These are phyloP conservation scores for Montipora capricornis DNA, from an alignment of 64 coral and sea anemone species.

Conservation along the genomic window DNA sequence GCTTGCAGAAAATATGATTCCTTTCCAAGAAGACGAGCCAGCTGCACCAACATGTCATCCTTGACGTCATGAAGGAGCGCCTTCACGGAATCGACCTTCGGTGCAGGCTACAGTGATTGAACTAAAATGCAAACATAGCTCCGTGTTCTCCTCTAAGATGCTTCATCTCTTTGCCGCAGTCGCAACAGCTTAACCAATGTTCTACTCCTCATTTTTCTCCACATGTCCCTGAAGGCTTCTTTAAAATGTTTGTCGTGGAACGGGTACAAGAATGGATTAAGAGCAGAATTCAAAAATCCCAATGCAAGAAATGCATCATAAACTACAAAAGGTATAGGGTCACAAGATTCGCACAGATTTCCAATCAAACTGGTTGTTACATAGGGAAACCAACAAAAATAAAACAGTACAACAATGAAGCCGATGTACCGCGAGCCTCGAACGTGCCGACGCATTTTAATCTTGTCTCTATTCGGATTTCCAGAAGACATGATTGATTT, in stretches of 20 bases:
- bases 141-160: not conserved
- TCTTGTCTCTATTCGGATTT: conserved; percentile 57
- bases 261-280: conserved; percentile 68
- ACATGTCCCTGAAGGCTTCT: conserved; percentile 74
- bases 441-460: conserved; percentile 67
- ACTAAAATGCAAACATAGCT: too few species aligned
- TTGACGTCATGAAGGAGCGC: too few species aligned
- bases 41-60: too few species aligned
- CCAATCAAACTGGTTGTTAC: conserved; percentile 4
- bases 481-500: conserved; percentile 15
- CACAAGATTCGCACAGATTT: not conserved
- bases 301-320: not conserved
- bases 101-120: too few species aligned
- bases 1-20: too few species aligned
- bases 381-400: conserved; percentile 89
- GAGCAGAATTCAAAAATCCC: conserved; percentile 68
- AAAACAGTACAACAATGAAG: conserved; percentile 84
- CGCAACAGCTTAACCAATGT: not conserved
- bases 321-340: not conserved
- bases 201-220: conserved; percentile 8
- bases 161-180: not conserved
- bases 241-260: conserved; percentile 81
- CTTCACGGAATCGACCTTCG: too few species aligned
- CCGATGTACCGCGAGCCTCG: conserved; percentile 90
- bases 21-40: too few species aligned